Evolutionary conservation across 2,797 vertebrate species (phyloP).

Genomic region (Trichosurus vulpecula): DNA sequence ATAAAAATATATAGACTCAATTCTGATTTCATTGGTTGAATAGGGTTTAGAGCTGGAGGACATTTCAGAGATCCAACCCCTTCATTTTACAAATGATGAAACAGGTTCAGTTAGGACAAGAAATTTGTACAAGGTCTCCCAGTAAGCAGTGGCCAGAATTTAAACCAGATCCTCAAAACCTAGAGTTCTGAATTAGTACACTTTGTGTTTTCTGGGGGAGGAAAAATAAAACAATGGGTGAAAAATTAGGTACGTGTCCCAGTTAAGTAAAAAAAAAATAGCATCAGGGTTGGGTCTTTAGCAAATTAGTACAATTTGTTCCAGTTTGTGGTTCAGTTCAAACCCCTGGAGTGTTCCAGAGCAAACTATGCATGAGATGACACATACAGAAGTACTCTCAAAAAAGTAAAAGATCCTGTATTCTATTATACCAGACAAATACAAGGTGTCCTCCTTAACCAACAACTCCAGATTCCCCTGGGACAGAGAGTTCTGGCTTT

Average conservation of each 20-base stretch:
- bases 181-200: constrained; percentile 8
- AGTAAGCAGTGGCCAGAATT: neutral
- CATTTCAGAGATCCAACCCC: neutral
- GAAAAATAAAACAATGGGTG: neutral
- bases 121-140: neutral
- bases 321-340: neutral
- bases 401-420: neutral
- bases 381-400: neutral
- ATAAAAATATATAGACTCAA: constrained; percentile 15
- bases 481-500: neutral
- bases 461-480: neutral
- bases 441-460: fast-evolving
- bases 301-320: neutral
- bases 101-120: neutral
- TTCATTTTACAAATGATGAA: neutral
- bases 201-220: neutral
- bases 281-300: neutral
- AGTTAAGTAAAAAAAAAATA: neutral
- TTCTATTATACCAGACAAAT: neutral
- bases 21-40: neutral
- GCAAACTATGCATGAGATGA: neutral
- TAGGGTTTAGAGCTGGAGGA: neutral
- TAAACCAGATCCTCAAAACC: neutral
- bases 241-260: neutral
- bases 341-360: neutral